Base-by-base conservation (phyloP, 2,888 invertebrate genomes). In the Embidobia sp. region DNA sequence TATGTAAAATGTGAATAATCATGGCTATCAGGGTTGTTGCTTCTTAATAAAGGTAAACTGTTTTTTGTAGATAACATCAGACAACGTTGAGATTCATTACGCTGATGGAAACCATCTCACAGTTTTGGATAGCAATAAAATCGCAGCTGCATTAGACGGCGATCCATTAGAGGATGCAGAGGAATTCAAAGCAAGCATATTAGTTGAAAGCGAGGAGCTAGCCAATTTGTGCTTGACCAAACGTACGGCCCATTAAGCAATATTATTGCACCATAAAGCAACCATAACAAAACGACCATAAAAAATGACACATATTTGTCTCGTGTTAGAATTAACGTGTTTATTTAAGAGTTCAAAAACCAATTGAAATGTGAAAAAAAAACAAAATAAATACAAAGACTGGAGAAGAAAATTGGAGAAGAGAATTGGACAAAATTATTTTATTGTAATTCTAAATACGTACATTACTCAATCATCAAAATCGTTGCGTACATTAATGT, bases 91-190 rank as follows among this genome's bases (percentile, higher is more conserved):
- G 0, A 90, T 95, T 0, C 91, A 93, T 81, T 91, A 91, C 44
- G 90, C 94, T n/a, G 94, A 94, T 83, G 95, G 95, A 6, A 94
- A 94, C 84, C 95, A 96, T 82, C 86, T 92, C 0, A 92, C 93
- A 33, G 94, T 95, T 82, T 84, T 95, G 79, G 93, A 94, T 8
- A 94, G 93, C 82, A 90, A 91, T 48, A 92, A 92, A 79, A 90
- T 93, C 48, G 91, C 93, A 0, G 91, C 74, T 1, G 85, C 83
- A 2, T 85, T 89, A 2, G 88, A 88, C 26, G 85, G 83, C 1
- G 88, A 88, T 8, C 81, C 85, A 0, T 27, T 87, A 0, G 85
- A 85, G 22, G 85, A 87, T 48, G 81, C 83, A 3, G 82, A 80
- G n/a, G 74, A 69, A 15, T 86, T 87, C 16, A 85, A 83, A 70